Evolutionary conservation across 2,888 invertebrate genomes (phyloP).

Genomic region (Luffia ferchaultella): DNA sequence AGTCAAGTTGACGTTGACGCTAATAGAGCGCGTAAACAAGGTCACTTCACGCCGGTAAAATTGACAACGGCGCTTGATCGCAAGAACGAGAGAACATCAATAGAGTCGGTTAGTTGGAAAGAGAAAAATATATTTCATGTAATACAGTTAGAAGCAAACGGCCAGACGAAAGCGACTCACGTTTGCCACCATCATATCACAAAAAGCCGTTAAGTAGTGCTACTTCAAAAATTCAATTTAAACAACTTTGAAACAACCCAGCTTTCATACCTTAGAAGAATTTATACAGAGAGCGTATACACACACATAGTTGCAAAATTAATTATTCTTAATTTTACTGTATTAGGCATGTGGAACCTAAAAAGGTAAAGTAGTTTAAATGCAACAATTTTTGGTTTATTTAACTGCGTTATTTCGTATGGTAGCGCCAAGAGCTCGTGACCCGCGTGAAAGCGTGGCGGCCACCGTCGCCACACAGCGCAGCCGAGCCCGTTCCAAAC

Average conservation of each 20-base stretch:
- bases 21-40: constrained; percentile 45
- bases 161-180: constrained; percentile 12
- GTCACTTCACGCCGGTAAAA: constrained; percentile 33
- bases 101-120: constrained; percentile 17
- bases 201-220: not conserved
- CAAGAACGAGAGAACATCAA: constrained; percentile 22
- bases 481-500: constrained; percentile 32
- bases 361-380: not conserved
- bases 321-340: not conserved
- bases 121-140: constrained; percentile 37
- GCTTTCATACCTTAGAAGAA: not conserved
- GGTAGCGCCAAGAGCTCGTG: constrained; percentile 31
- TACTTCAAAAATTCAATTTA: not conserved
- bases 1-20: constrained; percentile 18
- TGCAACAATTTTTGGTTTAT: not conserved
- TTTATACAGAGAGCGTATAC: not conserved
- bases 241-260: no score
- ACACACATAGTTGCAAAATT: not conserved
- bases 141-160: constrained; percentile 57
- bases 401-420: not conserved
- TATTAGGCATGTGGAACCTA: not conserved
- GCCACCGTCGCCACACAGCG: constrained; percentile 28
- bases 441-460: constrained; percentile 61
- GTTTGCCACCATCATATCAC: not conserved
- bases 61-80: constrained; percentile 44